These are phyloP conservation scores for Macrobrachium rosenbergii DNA, from an alignment of 1,140 invertebrate genomes.

Conservation along the genomic window DNA sequence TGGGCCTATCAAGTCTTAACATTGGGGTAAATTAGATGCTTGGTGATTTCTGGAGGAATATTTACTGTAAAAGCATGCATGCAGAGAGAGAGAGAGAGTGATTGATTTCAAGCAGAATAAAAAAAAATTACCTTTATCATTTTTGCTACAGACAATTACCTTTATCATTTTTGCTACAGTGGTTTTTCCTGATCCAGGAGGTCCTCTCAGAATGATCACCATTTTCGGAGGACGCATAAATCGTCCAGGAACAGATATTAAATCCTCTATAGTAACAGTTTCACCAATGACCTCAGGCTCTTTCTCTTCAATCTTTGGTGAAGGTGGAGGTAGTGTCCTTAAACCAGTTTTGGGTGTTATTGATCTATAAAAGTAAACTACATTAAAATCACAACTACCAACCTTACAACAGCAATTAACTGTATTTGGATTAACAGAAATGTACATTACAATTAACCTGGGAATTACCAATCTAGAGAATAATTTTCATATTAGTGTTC, in stretches of 20 bases:
- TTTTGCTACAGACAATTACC: constrained; percentile 58
- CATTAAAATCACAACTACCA: neutral
- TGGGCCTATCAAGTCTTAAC: no score
- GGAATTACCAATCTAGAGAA: no score
- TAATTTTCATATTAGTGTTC: no score
- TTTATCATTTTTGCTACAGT: constrained; percentile 65
- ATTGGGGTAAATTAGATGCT: no score
- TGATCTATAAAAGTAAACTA: neutral
- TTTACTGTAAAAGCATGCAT: no score
- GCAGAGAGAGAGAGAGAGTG: no score
- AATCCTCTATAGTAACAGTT: constrained; percentile 81
- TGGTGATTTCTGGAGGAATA: no score
- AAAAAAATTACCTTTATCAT: constrained; percentile 60
- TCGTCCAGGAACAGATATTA: constrained; percentile 82
- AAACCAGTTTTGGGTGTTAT: neutral
- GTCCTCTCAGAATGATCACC: constrained; percentile 89
- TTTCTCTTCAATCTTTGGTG: neutral
- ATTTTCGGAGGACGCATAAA: constrained; percentile 84
- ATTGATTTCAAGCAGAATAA: no score
- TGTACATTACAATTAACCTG: no score
- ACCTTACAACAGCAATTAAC: no score
- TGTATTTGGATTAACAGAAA: no score
- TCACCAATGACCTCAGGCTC: constrained; percentile 23
- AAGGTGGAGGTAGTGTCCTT: no score
- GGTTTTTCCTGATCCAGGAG: constrained; percentile 79